Conservation (phyloP, 2,113 vertebrate species). For the Columbina picui region DNA sequence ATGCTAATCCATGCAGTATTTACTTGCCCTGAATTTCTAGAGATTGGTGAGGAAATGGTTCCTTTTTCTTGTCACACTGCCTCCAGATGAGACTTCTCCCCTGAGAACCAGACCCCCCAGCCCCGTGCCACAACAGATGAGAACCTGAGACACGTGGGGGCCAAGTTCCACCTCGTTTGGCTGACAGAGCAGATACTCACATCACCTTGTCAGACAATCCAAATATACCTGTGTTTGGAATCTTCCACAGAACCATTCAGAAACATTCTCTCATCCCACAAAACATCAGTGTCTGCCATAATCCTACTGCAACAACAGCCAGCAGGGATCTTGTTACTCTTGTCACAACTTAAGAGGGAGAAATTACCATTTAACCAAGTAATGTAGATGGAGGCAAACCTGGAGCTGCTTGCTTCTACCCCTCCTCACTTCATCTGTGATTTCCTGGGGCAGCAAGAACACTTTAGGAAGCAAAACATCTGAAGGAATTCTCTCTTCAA, state of each 20-base stretch:
- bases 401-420: neutral
- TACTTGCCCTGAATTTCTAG: neutral
- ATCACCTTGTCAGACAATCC: neutral
- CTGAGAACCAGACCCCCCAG: neutral
- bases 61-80: neutral
- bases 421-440: neutral
- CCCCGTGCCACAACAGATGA: neutral
- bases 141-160: neutral
- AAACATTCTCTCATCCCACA: neutral
- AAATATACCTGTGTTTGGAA: neutral
- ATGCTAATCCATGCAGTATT: neutral
- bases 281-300: neutral
- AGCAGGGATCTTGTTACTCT: neutral
- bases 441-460: neutral
- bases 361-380: neutral
- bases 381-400: neutral
- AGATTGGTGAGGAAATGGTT: neutral
- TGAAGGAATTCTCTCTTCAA: neutral
- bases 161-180: accelerated
- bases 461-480: neutral
- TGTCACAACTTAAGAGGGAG: neutral
- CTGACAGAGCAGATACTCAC: neutral
- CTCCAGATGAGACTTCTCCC: neutral
- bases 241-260: neutral
- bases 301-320: neutral